phyloP scores from a whole-genome alignment of 2,888 invertebrate species.

The Terebella lapidaria region DNA sequence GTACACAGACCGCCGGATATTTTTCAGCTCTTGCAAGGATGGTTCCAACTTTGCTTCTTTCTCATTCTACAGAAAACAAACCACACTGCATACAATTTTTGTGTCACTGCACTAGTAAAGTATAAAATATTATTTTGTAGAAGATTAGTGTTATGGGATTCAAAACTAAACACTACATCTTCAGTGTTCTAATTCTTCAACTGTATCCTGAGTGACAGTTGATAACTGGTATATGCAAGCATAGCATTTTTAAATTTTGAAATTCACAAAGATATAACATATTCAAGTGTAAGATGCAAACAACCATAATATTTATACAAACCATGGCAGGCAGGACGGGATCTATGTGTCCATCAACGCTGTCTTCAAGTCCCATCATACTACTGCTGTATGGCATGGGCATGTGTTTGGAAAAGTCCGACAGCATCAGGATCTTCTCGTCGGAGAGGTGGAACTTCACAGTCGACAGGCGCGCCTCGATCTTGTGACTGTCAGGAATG shows the following conservation, averaged over 20 bases:
- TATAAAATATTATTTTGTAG: too few relatives aligned
- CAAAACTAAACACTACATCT: too few relatives aligned
- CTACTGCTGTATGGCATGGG: constrained; percentile 53
- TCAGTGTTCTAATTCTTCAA: too few relatives aligned
- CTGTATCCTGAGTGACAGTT: too few relatives aligned
- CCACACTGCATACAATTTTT: too few relatives aligned
- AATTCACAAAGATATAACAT: too few relatives aligned
- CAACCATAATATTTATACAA: too few relatives aligned
- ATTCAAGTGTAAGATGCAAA: too few relatives aligned
- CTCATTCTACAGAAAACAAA: constrained; percentile 29
- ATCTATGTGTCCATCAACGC: constrained; percentile 30
- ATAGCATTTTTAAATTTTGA: too few relatives aligned
- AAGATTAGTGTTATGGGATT: too few relatives aligned
- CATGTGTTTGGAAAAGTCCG: constrained; percentile 62
- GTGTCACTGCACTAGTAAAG: too few relatives aligned
- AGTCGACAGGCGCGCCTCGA: constrained; percentile 68
- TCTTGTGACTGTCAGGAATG: constrained; percentile 65
- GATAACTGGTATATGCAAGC: too few relatives aligned
- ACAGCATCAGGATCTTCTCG: constrained; percentile 63
- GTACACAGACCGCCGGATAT: constrained; percentile 29
- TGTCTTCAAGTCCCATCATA: constrained; percentile 41
- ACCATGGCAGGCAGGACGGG: constrained; percentile 11
- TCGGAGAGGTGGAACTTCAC: constrained; percentile 74
- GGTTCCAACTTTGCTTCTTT: constrained; percentile 38
- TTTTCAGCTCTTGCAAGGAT: constrained; percentile 25